A percentile compares a stretch with the other conserved stretches of the same genome.
These are phyloP conservation scores for Cichlasoma orientale DNA, from an alignment of 2,797 vertebrate species.

Conservation along the genomic window DNA sequence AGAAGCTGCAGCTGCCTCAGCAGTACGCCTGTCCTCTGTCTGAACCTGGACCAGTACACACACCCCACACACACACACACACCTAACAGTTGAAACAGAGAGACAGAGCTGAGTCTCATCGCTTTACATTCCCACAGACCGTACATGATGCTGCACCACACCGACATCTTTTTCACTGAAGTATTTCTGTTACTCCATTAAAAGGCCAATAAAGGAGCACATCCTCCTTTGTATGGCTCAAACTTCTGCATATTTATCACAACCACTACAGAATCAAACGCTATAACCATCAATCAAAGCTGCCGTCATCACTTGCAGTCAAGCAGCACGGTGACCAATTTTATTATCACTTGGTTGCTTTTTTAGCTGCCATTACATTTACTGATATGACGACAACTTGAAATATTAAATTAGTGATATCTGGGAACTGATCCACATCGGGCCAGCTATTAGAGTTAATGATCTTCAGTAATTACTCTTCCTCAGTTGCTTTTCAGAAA, in stretches of 20 bases:
- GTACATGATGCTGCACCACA: background rate
- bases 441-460: slow-evolving; percentile 22
- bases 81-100: slow-evolving; percentile 1
- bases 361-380: background rate
- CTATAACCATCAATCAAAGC: slow-evolving; percentile 18
- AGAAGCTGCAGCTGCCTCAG: slow-evolving; percentile 33
- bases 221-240: background rate
- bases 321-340: background rate
- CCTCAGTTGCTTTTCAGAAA: slow-evolving; percentile 30
- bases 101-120: background rate
- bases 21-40: slow-evolving; percentile 31
- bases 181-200: slow-evolving; percentile 13
- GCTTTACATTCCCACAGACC: background rate
- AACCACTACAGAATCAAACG: slow-evolving; percentile 4
- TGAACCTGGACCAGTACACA: slow-evolving; percentile 38
- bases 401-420: slow-evolving; percentile 16
- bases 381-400: background rate
- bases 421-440: slow-evolving; percentile 3
- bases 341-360: background rate
- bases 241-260: slow-evolving; percentile 25
- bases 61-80: background rate
- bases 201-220: slow-evolving; percentile 14
- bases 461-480: slow-evolving; percentile 26
- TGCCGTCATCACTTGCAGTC: background rate
- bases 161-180: background rate